Conservation (phyloP, 2,797 vertebrate species). For the Anguilla pacifica region DNA sequence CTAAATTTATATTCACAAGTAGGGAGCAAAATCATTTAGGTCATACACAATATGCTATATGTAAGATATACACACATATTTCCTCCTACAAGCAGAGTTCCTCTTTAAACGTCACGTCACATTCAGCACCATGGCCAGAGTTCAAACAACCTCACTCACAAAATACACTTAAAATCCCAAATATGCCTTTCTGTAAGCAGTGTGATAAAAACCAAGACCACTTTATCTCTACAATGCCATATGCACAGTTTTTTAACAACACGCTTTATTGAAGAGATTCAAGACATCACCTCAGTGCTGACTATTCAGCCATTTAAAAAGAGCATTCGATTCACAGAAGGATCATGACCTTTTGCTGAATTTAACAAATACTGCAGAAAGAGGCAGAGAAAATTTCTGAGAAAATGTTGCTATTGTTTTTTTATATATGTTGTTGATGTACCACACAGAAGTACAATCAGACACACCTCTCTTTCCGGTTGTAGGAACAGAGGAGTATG, state of each 20-base stretch:
- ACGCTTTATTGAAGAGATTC: background rate
- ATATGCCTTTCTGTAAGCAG: background rate
- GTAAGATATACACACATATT: background rate
- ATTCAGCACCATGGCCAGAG: background rate
- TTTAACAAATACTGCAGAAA: background rate
- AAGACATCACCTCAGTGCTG: background rate
- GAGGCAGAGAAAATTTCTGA: background rate
- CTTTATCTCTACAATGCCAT: background rate
- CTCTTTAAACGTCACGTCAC: background rate
- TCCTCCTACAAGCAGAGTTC: background rate
- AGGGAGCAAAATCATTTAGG: background rate
- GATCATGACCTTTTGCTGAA: background rate
- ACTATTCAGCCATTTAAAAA: background rate
- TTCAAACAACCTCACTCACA: background rate
- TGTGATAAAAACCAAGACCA: background rate
- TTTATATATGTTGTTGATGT: background rate
- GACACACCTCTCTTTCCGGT: background rate
- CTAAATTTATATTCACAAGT: background rate
- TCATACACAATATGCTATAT: background rate
- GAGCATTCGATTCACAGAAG: background rate
- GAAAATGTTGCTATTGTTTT: background rate
- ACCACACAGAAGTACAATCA: background rate
- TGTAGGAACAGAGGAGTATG: too few relatives aligned
- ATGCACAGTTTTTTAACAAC: background rate
- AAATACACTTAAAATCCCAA: background rate